Evolutionary conservation across 2,888 invertebrate genomes (phyloP), one percentile per base, ranked within the genome.

Genomic region (Leucoma salicis): DNA sequence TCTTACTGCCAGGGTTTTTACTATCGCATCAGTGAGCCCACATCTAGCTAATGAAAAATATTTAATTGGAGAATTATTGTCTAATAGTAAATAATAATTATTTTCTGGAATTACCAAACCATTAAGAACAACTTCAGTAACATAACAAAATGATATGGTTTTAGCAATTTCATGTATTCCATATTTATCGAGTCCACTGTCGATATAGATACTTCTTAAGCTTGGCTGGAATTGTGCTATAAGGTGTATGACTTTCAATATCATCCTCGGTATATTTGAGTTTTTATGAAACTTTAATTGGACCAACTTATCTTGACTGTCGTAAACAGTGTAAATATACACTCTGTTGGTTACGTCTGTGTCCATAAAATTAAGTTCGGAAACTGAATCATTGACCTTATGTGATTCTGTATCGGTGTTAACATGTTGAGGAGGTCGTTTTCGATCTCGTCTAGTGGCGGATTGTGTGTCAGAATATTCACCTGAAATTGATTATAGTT

Each of bases 11-110:
- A 83, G 63, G 34, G 57, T 46, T 32, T 55, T 49, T 36, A 75
- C 71, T 1, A 58, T 60, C 6, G 51, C 49, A 37, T 82, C 81
- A 14, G 68, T 62, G 31, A 83, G 67, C 6, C 56, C 44, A 51
- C 82, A 82, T 39, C 74, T 67, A 11, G 67, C 47, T 6, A 82
- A 42, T 0, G 82, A 80, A 2, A 82, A 42, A 39, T 44, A 56
- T 32, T 49, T 66, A 1, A 82, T 49, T 6, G 35, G 48, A 1
- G 58, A 50, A 0, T 37, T 2, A 1, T 53, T 44, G 12, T 71
- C 63, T 11, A 82, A 46, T 15, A 82, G 49, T 14, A 70, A 43
- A 2, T 58, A 59, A 41, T 73, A 77, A 36, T 74, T 73, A 0
- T 56, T 68, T 56, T 67, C 66, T 2, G 13, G 13, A 1, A 42